Conservation (phyloP, 2,888 invertebrate species). For the Ochropacha duplaris region DNA sequence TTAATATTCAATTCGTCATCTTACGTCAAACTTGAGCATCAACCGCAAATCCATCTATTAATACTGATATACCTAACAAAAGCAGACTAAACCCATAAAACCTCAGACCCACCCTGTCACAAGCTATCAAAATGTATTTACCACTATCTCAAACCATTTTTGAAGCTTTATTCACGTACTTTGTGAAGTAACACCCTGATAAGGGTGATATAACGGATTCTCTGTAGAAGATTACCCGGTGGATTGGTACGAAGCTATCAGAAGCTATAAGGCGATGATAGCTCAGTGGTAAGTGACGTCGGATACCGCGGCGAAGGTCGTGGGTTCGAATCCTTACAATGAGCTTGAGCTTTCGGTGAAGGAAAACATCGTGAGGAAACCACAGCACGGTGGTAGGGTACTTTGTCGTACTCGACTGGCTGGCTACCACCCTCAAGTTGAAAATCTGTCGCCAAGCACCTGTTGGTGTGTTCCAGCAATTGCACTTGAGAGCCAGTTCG, state of each 20-base stretch:
- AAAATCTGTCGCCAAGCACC: too few relatives aligned
- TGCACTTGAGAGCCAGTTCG: too few relatives aligned
- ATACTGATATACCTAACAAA: not conserved
- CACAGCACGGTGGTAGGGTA: too few relatives aligned
- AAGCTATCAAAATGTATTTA: not conserved
- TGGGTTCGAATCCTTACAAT: too few relatives aligned
- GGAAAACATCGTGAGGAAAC: too few relatives aligned
- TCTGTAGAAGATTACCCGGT: not conserved
- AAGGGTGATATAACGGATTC: not conserved
- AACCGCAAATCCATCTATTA: not conserved
- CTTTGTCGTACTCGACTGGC: too few relatives aligned
- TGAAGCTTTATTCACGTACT: not conserved
- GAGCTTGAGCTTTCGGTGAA: too few relatives aligned
- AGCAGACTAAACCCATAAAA: not conserved
- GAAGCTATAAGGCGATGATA: too few relatives aligned
- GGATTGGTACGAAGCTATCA: not conserved
- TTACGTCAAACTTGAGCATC: not conserved
- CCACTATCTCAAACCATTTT: not conserved
- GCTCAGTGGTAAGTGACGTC: too few relatives aligned
- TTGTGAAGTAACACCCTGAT: not conserved
- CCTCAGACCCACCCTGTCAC: not conserved
- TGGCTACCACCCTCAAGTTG: too few relatives aligned
- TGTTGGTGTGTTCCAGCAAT: too few relatives aligned
- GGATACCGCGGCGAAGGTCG: too few relatives aligned
- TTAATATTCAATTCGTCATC: not conserved